A percentile compares a stretch with the other conserved stretches of the same genome.
phyloP scores from a whole-genome alignment of 2,888 invertebrate species.

The Calameuta pallipes region DNA sequence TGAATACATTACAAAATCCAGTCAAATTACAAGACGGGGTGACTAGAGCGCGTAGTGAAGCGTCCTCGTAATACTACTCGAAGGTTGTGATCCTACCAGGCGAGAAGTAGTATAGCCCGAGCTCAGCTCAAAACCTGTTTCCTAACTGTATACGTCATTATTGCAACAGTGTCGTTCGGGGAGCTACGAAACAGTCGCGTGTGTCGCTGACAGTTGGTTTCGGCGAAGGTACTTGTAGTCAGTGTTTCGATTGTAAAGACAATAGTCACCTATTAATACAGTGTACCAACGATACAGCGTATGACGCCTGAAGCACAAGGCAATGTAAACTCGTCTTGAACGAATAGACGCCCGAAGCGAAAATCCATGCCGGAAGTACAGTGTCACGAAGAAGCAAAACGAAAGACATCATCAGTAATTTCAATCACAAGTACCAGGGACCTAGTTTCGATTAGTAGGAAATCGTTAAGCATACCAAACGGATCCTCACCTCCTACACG shows the following conservation, averaged over 20 bases:
- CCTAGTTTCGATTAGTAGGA: neutral
- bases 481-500: neutral
- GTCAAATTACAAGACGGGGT: neutral
- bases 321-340: neutral
- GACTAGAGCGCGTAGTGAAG: neutral
- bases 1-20: neutral
- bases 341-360: neutral
- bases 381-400: neutral
- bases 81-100: conserved; percentile 23
- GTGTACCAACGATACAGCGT: neutral
- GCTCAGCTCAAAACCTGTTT: conserved; percentile 53
- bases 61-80: neutral
- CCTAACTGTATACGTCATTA: conserved; percentile 54
- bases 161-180: neutral
- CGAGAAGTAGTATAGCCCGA: conserved; percentile 20
- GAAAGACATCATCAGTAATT: neutral
- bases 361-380: neutral
- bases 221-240: neutral
- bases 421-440: neutral
- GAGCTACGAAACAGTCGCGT: neutral
- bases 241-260: neutral
- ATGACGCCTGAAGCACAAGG: neutral
- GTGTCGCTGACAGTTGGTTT: neutral
- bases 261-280: neutral
- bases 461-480: neutral